Conservation (phyloP, 2,113 vertebrate species). For the Butorides virescens region DNA sequence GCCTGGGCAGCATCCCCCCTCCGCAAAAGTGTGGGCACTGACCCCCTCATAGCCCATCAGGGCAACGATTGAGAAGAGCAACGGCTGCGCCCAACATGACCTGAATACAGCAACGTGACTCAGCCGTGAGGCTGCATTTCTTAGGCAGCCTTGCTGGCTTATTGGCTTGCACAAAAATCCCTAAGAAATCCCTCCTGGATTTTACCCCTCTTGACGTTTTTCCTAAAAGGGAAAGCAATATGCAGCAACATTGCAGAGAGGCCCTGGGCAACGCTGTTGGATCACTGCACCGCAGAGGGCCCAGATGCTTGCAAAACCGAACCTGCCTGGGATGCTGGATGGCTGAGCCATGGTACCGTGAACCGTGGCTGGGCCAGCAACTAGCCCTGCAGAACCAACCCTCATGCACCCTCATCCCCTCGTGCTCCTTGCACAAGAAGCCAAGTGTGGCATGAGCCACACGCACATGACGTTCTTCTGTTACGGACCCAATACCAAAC, state of each 20-base stretch:
- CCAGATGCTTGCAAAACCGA: neutral
- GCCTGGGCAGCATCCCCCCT: neutral
- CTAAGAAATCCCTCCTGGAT: neutral
- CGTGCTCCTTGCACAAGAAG: neutral
- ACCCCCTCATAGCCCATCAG: neutral
- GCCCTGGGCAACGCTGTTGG: neutral
- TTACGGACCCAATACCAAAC: neutral
- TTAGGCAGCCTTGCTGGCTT: neutral
- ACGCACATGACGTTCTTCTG: rapidly evolving
- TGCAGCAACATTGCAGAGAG: neutral
- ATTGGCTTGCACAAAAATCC: neutral
- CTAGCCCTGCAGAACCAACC: neutral
- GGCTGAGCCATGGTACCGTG: rapidly evolving
- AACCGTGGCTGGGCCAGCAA: neutral
- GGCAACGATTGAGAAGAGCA: neutral
- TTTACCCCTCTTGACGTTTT: neutral
- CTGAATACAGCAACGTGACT: neutral
- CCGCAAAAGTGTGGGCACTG: neutral
- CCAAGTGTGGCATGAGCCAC: rapidly evolving
- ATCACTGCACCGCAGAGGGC: neutral
- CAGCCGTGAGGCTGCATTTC: neutral
- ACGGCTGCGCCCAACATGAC: neutral
- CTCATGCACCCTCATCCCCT: rapidly evolving
- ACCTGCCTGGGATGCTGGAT: no score
- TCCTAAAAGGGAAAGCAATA: neutral